Evolutionary conservation across 2,797 vertebrate species (phyloP), one percentile per base, ranked within the genome.

Genomic region (Coreius guichenoti): DNA sequence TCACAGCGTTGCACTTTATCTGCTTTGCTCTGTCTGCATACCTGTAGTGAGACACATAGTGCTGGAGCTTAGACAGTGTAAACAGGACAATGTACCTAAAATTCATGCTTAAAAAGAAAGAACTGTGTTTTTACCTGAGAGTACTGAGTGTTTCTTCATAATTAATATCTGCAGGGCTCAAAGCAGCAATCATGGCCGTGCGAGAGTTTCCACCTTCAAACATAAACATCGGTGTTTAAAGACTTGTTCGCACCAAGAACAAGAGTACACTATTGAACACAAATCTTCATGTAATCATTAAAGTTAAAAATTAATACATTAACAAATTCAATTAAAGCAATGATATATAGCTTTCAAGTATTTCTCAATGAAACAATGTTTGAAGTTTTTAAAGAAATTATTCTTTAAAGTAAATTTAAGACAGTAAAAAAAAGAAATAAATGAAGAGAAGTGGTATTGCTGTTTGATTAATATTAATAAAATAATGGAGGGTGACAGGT

Each of bases 1-100:
- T 95, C 1, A 98, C 87, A 0, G 97, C 97, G 0, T 98, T 96
- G 92, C 97, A 98, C 2, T 96, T 95, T 19, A 98, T 98, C 92
- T 91, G 97, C 91, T 98, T 98, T 1, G 97, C 96, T 17, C 97
- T 94, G 91, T 98, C 96, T 0, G 95, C 95, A 8, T 96, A 96
- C 86, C 87, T 90, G 63, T 12, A 69, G 65, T 2, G 21, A 5
- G 21, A 69, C 47, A 31, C 36, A 61, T 2, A 51, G 54, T 3
- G 26, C 31, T 8, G 33, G n/a, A 65, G 14, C 13, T 72, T 61
- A 61, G 5, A 74, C 0, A 17, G 19, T 12, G 3, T 6, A 16
- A 31, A 23, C 17, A 33, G 26, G 16, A 16, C 17, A 72, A 39
- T 7, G 65, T 12, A 36, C 19, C 4, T 43, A 14, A 13, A 12